phyloP scores from a whole-genome alignment of 2,888 invertebrate genomes.

The Electrophaes corylata region DNA sequence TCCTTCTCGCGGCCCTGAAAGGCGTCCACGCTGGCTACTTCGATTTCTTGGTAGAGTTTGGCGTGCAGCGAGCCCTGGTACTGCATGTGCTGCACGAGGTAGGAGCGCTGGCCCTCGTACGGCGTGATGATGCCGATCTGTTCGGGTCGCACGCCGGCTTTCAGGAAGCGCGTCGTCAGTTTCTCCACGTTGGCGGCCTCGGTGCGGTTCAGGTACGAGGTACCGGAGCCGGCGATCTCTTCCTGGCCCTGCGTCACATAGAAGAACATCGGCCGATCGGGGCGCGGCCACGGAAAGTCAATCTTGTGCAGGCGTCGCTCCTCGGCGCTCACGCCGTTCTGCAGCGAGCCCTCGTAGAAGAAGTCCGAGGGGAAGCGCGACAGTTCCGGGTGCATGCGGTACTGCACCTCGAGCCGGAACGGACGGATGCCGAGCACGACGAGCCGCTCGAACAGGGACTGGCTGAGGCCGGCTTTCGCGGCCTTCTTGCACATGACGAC shows the following conservation, averaged over 20 bases:
- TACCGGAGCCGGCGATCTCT: slow-evolving; percentile 99
- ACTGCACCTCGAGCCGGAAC: slow-evolving; percentile 98
- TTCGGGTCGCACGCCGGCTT: slow-evolving; percentile 97
- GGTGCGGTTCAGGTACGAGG: slow-evolving; percentile 98
- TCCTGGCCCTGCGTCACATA: slow-evolving; percentile 99
- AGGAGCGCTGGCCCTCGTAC: slow-evolving; percentile 99
- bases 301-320: slow-evolving; percentile 95
- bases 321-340: slow-evolving; percentile 99
- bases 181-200: slow-evolving; percentile 99
- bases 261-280: slow-evolving; percentile 99
- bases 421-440: slow-evolving; percentile 99
- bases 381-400: slow-evolving; percentile 99
- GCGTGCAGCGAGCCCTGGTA: slow-evolving; percentile 98
- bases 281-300: slow-evolving; percentile 99
- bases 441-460: slow-evolving; percentile 97
- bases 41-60: slow-evolving; percentile 98
- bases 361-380: slow-evolving; percentile 99
- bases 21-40: slow-evolving; percentile 99
- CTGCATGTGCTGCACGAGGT: slow-evolving; percentile 99
- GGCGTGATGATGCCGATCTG: slow-evolving; percentile 99
- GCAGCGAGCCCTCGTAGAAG: slow-evolving; percentile 99
- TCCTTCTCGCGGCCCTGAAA: slow-evolving; percentile 99
- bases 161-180: slow-evolving; percentile 96
- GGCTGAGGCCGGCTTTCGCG: slow-evolving; percentile 97
- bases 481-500: slow-evolving; percentile 99